These are phyloP conservation scores for Subanguina moxae DNA, from an alignment of 1,140 invertebrate genomes.

Conservation along the genomic window DNA sequence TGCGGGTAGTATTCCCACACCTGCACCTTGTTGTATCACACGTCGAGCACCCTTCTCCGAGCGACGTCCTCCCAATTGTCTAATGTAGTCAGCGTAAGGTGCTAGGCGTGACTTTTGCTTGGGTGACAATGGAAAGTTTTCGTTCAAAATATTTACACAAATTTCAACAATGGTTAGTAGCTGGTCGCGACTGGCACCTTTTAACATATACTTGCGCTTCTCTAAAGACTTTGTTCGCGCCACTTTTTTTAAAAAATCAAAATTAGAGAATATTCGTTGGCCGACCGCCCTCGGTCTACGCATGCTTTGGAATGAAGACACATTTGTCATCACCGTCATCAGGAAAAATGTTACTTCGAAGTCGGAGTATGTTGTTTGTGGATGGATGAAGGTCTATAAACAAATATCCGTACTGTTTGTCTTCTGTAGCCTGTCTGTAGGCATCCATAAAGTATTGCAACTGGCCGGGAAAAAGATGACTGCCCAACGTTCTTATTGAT, in stretches of 20 bases:
- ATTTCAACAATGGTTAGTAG: conserved; percentile 15
- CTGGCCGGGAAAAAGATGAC: conserved; percentile 19
- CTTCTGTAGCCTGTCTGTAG: conserved; percentile 12
- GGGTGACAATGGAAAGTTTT: background rate
- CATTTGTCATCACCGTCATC: background rate
- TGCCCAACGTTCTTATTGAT: conserved; percentile 6
- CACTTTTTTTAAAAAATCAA: background rate
- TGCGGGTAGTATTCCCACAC: conserved; percentile 15
- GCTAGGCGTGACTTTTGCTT: background rate
- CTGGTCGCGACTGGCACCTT: background rate
- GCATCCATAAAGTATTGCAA: conserved; percentile 19
- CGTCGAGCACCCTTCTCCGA: background rate
- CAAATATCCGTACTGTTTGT: conserved; percentile 20
- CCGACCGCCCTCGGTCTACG: background rate
- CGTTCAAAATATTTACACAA: conserved; percentile 10
- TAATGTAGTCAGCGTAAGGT: conserved; percentile 12
- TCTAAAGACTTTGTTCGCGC: background rate
- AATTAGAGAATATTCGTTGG: background rate
- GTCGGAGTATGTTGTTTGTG: background rate
- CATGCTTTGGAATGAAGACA: background rate
- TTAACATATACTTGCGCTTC: background rate
- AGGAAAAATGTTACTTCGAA: conserved; percentile 22
- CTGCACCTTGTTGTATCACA: conserved; percentile 19
- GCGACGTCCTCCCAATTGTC: background rate
- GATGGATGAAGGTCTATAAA: conserved; percentile 21